These are phyloP conservation scores for Himalopsyche japonica DNA, from an alignment of 2,888 invertebrate genomes.

Conservation along the genomic window DNA sequence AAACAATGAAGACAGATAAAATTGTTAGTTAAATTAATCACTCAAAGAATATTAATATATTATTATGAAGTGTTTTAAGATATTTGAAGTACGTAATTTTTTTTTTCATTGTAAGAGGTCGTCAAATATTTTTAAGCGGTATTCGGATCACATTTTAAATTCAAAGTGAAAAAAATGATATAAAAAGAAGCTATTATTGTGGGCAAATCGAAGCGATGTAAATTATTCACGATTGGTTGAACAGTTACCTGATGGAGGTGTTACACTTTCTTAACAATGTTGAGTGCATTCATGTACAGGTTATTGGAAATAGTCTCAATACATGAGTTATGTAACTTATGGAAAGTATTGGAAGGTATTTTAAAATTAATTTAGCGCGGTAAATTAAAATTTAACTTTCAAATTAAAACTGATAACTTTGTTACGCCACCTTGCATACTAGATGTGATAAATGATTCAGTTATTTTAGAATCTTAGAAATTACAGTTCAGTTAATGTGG, in stretches of 20 bases:
- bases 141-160: background rate
- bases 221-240: background rate
- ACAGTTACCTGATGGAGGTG: background rate
- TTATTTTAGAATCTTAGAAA: no score
- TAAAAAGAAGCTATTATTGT: background rate
- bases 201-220: background rate
- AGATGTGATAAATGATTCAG: no score
- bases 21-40: no score
- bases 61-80: no score
- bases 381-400: no score
- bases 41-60: no score
- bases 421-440: no score
- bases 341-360: background rate
- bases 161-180: background rate
- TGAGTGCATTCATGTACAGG: background rate
- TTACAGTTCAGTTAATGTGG: no score
- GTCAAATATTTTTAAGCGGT: background rate
- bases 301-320: background rate
- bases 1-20: no score
- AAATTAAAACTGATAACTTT: no score
- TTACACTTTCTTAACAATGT: background rate
- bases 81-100: no score
- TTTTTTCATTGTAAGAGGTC: background rate
- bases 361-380: background rate
- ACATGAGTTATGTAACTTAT: background rate